phyloP scores from a whole-genome alignment of 2,888 invertebrate genomes.

The Cataglyphis livida region DNA sequence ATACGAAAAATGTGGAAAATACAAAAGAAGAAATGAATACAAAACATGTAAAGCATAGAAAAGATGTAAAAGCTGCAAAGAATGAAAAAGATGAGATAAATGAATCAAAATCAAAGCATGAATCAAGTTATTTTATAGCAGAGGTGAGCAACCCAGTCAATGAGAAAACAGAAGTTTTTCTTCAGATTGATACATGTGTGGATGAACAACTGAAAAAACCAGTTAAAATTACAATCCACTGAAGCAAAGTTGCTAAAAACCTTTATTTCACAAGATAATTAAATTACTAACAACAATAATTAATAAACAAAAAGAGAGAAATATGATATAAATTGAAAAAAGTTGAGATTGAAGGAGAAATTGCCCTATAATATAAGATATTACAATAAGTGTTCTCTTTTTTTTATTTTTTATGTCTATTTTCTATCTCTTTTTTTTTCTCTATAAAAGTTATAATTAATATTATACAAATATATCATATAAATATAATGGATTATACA shows the following conservation, averaged over 20 bases:
- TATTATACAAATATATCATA: conserved; percentile 5
- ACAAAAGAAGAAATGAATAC: not conserved
- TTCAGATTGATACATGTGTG: conserved; percentile 60
- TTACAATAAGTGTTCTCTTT: not conserved
- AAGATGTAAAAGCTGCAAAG: not conserved
- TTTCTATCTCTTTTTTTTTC: not conserved
- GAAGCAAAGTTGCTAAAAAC: not conserved
- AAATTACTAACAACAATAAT: not conserved
- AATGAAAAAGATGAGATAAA: not conserved
- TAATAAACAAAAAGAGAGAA: not conserved
- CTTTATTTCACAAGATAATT: conserved; percentile 5
- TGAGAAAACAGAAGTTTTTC: conserved; percentile 71
- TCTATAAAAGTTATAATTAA: conserved; percentile 1
- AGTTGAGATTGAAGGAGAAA: not conserved
- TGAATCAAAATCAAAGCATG: conserved; percentile 11
- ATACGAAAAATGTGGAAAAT: not conserved
- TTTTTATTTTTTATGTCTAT: not conserved
- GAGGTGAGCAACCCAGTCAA: conserved; percentile 62
- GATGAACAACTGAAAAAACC: conserved; percentile 54
- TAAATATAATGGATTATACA: not conserved
- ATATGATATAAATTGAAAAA: not conserved
- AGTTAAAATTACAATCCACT: conserved; percentile 28
- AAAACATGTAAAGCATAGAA: not conserved
- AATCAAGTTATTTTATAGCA: conserved; percentile 74
- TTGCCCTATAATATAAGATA: not conserved